Evolutionary conservation across 2,113 vertebrate genomes (phyloP).

Genomic region (Gopherus evgoodei): DNA sequence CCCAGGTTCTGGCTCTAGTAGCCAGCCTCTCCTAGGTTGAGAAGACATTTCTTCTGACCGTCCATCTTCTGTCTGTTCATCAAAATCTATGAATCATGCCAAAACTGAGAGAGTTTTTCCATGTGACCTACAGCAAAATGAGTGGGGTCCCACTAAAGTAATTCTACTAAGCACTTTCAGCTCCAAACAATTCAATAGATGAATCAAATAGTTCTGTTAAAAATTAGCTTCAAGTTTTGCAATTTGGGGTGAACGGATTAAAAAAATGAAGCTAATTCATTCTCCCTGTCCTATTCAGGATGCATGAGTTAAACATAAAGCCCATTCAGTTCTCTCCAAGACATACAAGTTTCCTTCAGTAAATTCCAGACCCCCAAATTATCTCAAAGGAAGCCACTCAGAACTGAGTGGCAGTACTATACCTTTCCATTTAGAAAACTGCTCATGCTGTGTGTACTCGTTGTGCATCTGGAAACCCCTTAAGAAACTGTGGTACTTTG

Average conservation of each 20-base stretch:
- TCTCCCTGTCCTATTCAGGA: background rate
- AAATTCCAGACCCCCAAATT: background rate
- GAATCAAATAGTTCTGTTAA: background rate
- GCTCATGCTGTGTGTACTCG: slow-evolving; percentile 69
- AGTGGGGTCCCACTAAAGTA: accelerated
- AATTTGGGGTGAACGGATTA: background rate
- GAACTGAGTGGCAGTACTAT: background rate
- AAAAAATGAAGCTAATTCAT: background rate
- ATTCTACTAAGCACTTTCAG: background rate
- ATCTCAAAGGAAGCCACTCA: accelerated
- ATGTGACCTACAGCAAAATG: background rate
- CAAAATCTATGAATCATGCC: background rate
- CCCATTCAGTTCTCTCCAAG: background rate
- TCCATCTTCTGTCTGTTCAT: background rate
- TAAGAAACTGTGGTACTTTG: slow-evolving; percentile 83
- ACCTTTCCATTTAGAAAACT: slow-evolving; percentile 84
- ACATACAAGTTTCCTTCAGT: accelerated
- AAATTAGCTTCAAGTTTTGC: background rate
- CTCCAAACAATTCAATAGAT: accelerated
- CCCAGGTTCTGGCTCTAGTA: background rate
- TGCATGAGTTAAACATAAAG: background rate
- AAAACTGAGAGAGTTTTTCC: background rate
- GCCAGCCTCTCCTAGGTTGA: background rate
- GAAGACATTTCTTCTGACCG: background rate
- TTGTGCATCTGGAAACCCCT: slow-evolving; percentile 81